phyloP scores from a whole-genome alignment of 1,140 invertebrate species.

The Globodera rostochiensis region DNA sequence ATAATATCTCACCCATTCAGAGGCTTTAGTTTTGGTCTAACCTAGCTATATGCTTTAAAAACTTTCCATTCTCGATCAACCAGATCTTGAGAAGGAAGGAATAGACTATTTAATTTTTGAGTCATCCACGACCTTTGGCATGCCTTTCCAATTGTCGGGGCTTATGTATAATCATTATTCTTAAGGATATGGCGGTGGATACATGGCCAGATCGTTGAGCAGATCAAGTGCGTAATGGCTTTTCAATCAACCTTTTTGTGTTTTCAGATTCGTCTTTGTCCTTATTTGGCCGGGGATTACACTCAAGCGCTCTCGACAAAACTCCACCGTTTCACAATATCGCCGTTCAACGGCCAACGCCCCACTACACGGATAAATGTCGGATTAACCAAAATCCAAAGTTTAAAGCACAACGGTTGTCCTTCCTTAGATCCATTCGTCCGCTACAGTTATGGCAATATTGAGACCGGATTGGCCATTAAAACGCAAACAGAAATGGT shows the following conservation, averaged over 20 bases:
- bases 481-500: conserved; percentile 45
- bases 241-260: background rate
- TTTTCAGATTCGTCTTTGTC: conserved; percentile 9
- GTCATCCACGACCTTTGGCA: no score
- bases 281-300: conserved; percentile 38
- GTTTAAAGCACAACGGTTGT: background rate
- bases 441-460: conserved; percentile 47
- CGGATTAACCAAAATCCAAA: background rate
- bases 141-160: no score
- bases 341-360: conserved; percentile 42
- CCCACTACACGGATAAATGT: conserved; percentile 48
- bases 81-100: no score
- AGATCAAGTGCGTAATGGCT: conserved; percentile 12
- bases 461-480: conserved; percentile 34
- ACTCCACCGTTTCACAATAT: conserved; percentile 40
- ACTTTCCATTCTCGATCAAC: no score
- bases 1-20: conserved; percentile 6
- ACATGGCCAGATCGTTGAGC: conserved; percentile 27
- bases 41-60: no score
- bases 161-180: background rate
- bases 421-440: conserved; percentile 41
- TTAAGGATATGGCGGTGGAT: conserved; percentile 21
- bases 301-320: conserved; percentile 39
- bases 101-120: no score
- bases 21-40: no score